Evolutionary conservation across 2,797 vertebrate genomes (phyloP).

Genomic region (Melanotaenia pygmaea): DNA sequence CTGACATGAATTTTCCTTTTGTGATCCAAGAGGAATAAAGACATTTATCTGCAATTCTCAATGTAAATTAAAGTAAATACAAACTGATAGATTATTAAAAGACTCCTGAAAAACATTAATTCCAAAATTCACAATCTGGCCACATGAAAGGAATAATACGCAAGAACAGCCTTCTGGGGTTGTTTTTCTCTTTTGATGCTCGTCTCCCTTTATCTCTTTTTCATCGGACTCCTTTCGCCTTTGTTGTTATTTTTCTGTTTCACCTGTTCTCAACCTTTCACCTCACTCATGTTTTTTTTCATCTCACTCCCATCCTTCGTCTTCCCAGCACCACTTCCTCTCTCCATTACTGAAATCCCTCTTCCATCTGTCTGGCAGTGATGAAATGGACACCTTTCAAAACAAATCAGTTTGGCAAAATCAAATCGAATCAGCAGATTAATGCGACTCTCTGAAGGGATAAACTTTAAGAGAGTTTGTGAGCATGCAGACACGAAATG

Average conservation of each 20-base stretch:
- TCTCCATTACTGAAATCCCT: slow-evolving; percentile 61
- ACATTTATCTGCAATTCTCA: not conserved
- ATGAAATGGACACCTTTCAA: slow-evolving; percentile 69
- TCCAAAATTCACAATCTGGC: not conserved
- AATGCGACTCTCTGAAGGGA: slow-evolving; percentile 66
- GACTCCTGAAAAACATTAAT: not conserved
- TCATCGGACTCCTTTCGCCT: not conserved
- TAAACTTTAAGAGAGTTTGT: slow-evolving; percentile 52
- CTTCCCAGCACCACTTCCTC: slow-evolving; percentile 16
- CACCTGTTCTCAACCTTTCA: slow-evolving; percentile 7
- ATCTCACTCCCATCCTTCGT: slow-evolving; percentile 5
- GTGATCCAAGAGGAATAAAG: not conserved
- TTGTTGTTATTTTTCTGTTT: slow-evolving; percentile 6
- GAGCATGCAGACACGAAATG: slow-evolving; percentile 43
- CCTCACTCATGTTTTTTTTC: slow-evolving; percentile 7
- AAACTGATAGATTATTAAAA: not conserved
- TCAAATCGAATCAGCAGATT: slow-evolving; percentile 29
- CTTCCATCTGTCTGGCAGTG: slow-evolving; percentile 72
- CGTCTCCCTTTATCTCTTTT: slow-evolving; percentile 7
- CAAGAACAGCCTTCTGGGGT: not conserved
- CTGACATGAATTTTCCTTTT: not conserved
- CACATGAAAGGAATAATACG: not conserved
- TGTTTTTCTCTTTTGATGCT: not conserved
- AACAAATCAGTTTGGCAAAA: slow-evolving; percentile 68
- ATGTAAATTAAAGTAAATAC: not conserved